Evolutionary conservation across 2,797 vertebrate genomes (phyloP), one percentile per base, ranked within the genome.

Genomic region (Coregonus sp.): DNA sequence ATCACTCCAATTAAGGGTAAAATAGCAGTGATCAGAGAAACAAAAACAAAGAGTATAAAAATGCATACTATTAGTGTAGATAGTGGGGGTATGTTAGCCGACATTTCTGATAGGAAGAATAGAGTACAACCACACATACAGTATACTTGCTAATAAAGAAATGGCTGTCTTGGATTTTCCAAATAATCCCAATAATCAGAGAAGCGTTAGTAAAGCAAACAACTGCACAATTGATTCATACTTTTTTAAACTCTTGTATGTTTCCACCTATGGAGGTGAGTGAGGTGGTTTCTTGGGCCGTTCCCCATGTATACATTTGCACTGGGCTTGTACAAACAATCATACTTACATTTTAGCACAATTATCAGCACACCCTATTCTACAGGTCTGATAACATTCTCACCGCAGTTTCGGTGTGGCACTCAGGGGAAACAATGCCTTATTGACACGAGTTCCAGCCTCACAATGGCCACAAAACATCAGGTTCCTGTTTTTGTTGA

Each of bases 351-450:
- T 94, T 92, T 94, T 91, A 91, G 86, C 90, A 89, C 90, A 81
- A 92, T 93, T 91, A 93, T 85, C 85, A 74, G 70, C 90, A 86
- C 91, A 82, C 91, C 89, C 90, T 82, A 86, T 92, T 95, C 93
- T 88, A 95, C 94, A 95, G 92, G 95, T 94, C 95, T 93, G 95
- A 96, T 97, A 96, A 96, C 92, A 93, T 95, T 96, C 94, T 96
- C 92, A 86, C 83, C 90, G 92, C 93, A 92, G 93, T 94, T 96
- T 95, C 93, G 90, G 93, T 92, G 93, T 94, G 93, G 89, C 94
- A 93, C 95, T 95, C 91, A 82, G 89, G 82, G 91, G 91, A 94
- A 96, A 95, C 95, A 94, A 92, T 95, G 84, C 94, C 92, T 92
- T 96, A 94, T 95, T 96, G 95, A 95, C 95, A 94, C 67, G 92